Conservation (phyloP, 1,140 invertebrate species). For the Maniola jurtina region DNA sequence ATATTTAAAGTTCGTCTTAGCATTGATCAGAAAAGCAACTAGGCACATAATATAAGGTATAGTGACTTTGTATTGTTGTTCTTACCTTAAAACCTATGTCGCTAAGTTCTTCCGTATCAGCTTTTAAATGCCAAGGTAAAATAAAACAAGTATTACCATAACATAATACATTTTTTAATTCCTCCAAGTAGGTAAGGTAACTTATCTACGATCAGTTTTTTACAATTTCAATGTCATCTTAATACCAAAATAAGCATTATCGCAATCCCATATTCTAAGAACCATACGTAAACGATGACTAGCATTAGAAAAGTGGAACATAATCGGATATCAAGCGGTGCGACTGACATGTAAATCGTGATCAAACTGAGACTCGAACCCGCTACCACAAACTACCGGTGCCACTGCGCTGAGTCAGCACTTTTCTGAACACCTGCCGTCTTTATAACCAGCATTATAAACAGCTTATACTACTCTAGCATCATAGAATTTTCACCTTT, state of each 20-base stretch:
- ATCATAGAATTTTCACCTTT: slow-evolving; percentile 10
- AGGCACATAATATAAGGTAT: too few relatives aligned
- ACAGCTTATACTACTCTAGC: slow-evolving; percentile 8
- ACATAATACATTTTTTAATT: background rate
- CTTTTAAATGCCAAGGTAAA: background rate
- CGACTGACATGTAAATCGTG: slow-evolving; percentile 77
- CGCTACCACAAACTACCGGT: slow-evolving; percentile 75
- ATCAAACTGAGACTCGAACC: slow-evolving; percentile 62
- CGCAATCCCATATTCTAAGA: slow-evolving; percentile 65
- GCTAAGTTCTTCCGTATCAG: too few relatives aligned
- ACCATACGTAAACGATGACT: slow-evolving; percentile 55
- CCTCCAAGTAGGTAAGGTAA: background rate
- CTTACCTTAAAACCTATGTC: too few relatives aligned
- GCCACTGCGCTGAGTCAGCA: slow-evolving; percentile 71
- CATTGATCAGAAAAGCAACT: too few relatives aligned
- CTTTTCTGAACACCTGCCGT: slow-evolving; percentile 64
- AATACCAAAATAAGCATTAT: slow-evolving; percentile 33
- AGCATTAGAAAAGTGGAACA: slow-evolving; percentile 42
- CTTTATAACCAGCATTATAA: slow-evolving; percentile 12
- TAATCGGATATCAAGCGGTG: slow-evolving; percentile 73
- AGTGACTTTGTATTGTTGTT: too few relatives aligned
- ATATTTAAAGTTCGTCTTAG: too few relatives aligned
- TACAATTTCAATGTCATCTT: slow-evolving; percentile 30
- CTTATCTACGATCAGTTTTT: background rate
- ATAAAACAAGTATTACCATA: background rate